These are phyloP conservation scores for Amblyjoppa fuscipennis DNA, from an alignment of 2,888 invertebrate genomes.

Conservation along the genomic window DNA sequence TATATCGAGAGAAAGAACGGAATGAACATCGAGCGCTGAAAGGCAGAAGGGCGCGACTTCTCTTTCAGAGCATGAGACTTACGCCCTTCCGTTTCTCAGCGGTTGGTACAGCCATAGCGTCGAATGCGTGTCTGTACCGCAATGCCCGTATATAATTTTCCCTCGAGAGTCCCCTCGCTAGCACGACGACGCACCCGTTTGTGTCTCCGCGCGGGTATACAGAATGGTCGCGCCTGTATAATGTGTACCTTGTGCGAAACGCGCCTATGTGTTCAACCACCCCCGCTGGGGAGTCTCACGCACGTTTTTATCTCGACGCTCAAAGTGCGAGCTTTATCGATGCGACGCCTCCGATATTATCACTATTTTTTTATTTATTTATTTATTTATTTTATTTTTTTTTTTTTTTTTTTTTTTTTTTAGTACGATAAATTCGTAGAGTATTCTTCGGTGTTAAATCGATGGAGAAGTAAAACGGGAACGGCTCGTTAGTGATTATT, in stretches of 20 bases:
- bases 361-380: background rate
- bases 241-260: slow-evolving; percentile 6
- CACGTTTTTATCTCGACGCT: background rate
- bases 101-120: background rate
- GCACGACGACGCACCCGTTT: slow-evolving; percentile 46
- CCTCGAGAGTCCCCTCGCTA: slow-evolving; percentile 11
- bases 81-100: too few species aligned
- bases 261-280: slow-evolving; percentile 5
- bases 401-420: background rate
- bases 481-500: background rate
- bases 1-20: slow-evolving; percentile 21
- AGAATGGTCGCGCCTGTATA: slow-evolving; percentile 24
- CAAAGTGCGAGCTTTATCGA: background rate
- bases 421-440: background rate
- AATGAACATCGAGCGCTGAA: background rate
- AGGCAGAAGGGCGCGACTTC: background rate
- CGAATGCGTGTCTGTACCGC: slow-evolving; percentile 24
- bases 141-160: slow-evolving; percentile 40
- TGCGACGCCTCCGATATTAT: background rate
- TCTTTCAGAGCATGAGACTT: too few species aligned
- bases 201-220: background rate
- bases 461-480: background rate
- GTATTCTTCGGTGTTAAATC: background rate
- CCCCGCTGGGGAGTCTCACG: background rate
- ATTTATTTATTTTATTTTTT: background rate